phyloP scores from a whole-genome alignment of 2,113 vertebrate genomes.

The Mormyrus lacerda region DNA sequence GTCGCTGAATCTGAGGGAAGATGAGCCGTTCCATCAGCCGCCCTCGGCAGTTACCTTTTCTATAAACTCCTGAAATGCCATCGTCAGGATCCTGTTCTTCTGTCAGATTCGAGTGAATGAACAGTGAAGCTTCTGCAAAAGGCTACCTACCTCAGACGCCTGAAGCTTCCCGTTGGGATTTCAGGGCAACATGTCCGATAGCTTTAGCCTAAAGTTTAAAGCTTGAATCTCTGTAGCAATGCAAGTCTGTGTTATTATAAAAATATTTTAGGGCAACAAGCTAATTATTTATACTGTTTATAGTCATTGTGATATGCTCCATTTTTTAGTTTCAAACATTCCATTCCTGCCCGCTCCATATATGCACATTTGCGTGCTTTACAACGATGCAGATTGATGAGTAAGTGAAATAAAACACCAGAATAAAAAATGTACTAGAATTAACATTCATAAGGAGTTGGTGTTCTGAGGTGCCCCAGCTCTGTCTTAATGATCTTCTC shows the following conservation, averaged over 20 bases:
- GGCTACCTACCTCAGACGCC: not conserved
- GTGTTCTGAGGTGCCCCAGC: not conserved
- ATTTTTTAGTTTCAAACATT: not conserved
- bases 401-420: no score
- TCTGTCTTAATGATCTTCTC: not conserved
- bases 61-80: not conserved
- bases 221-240: not conserved
- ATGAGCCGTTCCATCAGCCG: not conserved
- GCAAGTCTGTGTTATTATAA: not conserved
- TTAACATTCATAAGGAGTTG: not conserved
- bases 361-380: not conserved
- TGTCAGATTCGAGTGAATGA: not conserved
- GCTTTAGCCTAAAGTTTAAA: not conserved
- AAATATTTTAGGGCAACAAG: not conserved
- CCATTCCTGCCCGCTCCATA: not conserved
- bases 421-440: not conserved
- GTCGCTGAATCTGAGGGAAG: not conserved
- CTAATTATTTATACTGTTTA: not conserved
- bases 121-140: conserved; percentile 10
- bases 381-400: not conserved
- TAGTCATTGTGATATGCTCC: not conserved
- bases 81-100: not conserved
- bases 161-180: not conserved
- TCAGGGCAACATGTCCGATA: not conserved
- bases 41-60: not conserved